Percentiles rank a stretch among this genome's conserved stretches.
Conservation (phyloP, 2,113 vertebrate species). For the Leptobrachium leishanense region DNA sequence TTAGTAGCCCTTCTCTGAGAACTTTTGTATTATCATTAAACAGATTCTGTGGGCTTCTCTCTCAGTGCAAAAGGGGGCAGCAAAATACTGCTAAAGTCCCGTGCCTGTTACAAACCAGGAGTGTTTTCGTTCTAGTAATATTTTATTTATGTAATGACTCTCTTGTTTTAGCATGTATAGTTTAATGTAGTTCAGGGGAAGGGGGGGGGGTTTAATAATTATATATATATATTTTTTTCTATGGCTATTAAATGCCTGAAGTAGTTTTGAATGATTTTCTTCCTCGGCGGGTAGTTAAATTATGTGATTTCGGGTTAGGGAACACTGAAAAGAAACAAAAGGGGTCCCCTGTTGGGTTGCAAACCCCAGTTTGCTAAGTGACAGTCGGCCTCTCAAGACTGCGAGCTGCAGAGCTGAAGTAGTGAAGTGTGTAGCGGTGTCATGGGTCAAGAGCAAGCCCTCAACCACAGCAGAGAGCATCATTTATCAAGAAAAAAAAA, state of each 20-base stretch:
- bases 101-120: too few species aligned
- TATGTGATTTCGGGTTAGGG: background rate
- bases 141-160: background rate
- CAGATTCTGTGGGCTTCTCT: too few species aligned
- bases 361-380: constrained; percentile 6
- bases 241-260: background rate
- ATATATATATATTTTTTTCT: background rate
- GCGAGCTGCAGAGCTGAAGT: constrained; percentile 55
- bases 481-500: constrained; percentile 60
- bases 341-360: background rate
- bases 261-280: background rate
- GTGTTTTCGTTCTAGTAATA: constrained; percentile 16
- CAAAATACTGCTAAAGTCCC: too few species aligned
- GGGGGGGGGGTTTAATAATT: background rate
- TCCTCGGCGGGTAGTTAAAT: background rate
- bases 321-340: constrained; percentile 7
- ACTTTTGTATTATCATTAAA: too few species aligned
- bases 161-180: background rate
- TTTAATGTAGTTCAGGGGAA: background rate
- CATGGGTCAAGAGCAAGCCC: constrained; percentile 60
- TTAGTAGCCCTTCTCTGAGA: too few species aligned
- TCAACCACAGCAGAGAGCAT: constrained; percentile 49
- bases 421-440: constrained; percentile 51
- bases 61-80: too few species aligned
- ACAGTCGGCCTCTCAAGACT: constrained; percentile 4